Evolutionary conservation across 2,797 vertebrate species (phyloP).

Genomic region (Synaphobranchus kaupii): DNA sequence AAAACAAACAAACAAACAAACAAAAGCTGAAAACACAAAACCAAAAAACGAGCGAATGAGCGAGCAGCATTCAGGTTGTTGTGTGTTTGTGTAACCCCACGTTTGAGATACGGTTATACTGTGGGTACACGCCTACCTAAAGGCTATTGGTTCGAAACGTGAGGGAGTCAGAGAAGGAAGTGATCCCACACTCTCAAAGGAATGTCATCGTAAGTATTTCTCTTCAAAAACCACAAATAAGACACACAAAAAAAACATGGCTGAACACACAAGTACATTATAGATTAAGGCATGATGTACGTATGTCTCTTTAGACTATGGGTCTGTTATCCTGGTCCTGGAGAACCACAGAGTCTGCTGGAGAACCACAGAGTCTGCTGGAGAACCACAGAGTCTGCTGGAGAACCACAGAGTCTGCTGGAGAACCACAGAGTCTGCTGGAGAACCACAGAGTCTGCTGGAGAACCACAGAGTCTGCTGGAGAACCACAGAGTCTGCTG

Average conservation of each 20-base stretch:
- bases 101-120: constrained; percentile 94
- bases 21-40: neutral
- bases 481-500: too few relatives aligned
- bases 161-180: constrained; percentile 85
- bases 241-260: constrained; percentile 46
- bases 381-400: too few relatives aligned
- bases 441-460: too few relatives aligned
- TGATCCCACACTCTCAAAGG: constrained; percentile 92
- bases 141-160: constrained; percentile 91
- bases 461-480: too few relatives aligned
- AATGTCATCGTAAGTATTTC: constrained; percentile 98
- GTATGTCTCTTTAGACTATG: neutral
- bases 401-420: neutral
- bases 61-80: constrained; percentile 95
- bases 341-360: too few relatives aligned
- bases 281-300: constrained; percentile 28
- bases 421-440: too few relatives aligned
- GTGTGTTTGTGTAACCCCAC: constrained; percentile 90
- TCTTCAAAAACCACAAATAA: constrained; percentile 73
- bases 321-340: neutral
- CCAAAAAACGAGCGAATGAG: constrained; percentile 67
- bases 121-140: constrained; percentile 91
- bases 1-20: constrained; percentile 58
- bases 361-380: too few relatives aligned
- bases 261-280: constrained; percentile 66